Percentiles rank a stretch among this genome's conserved stretches.
These are phyloP conservation scores for Zelostemma sp. DNA, from an alignment of 1,140 invertebrate genomes.

Conservation along the genomic window DNA sequence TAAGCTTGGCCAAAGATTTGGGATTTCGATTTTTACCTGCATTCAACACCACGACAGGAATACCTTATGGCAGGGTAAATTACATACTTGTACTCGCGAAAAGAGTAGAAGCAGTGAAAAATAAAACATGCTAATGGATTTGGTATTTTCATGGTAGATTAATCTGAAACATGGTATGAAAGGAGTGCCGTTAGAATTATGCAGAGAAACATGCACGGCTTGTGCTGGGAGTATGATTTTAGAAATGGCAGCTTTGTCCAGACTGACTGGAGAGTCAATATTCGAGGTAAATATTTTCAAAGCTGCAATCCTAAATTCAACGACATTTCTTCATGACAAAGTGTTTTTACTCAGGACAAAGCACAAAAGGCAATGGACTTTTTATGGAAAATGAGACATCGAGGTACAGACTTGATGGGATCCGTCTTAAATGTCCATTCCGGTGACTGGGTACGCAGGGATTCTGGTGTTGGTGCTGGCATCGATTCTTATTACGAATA, in stretches of 20 bases:
- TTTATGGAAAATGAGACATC: conserved; percentile 93
- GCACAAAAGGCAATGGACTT: conserved; percentile 97
- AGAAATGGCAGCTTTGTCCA: conserved; percentile 95
- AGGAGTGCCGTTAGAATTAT: conserved; percentile 79
- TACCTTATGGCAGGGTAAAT: conserved; percentile 92
- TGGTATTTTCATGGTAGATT: conserved; percentile 73
- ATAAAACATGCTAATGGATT: conserved; percentile 11
- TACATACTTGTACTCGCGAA: conserved; percentile 5
- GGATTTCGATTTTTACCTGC: conserved; percentile 93
- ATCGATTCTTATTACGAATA: conserved; percentile 99
- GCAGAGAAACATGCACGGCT: conserved; percentile 94
- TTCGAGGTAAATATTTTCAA: conserved; percentile 79
- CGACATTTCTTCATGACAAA: conserved; percentile 5
- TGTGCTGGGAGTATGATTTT: conserved; percentile 99
- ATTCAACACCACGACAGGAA: conserved; percentile 98
- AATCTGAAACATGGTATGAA: conserved; percentile 92
- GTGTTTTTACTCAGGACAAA: conserved; percentile 76
- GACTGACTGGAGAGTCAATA: conserved; percentile 91
- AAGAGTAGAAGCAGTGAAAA: background rate
- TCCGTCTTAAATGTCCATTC: conserved; percentile 96
- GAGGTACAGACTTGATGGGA: conserved; percentile 92
- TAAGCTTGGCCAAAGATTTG: conserved; percentile 92
- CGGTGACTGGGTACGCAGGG: conserved; percentile 96
- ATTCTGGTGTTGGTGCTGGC: conserved; percentile 98
- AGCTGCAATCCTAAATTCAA: background rate